A percentile compares a stretch with the other conserved stretches of the same genome.
Evolutionary conservation across 2,797 vertebrate species (phyloP).

Genomic region (Pipistrellus kuhlii): DNA sequence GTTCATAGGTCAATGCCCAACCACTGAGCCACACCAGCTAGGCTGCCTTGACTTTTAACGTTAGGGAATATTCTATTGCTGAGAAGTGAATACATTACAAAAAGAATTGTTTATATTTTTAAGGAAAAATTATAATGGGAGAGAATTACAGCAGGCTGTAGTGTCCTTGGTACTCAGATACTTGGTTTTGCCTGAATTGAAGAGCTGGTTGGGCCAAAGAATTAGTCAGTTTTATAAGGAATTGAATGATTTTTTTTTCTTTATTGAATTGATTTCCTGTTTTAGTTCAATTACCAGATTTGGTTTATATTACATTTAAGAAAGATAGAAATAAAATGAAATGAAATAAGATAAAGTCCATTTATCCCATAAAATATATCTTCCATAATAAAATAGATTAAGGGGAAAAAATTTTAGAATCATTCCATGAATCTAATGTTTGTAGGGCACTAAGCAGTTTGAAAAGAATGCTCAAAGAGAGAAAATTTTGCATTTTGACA

Average conservation of each 20-base stretch:
- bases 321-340: neutral
- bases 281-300: neutral
- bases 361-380: neutral
- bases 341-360: neutral
- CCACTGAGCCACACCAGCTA: too few species aligned
- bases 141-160: neutral
- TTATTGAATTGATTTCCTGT: neutral
- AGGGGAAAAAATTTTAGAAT: neutral
- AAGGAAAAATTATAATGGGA: neutral
- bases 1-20: too few species aligned
- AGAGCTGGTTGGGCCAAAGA: neutral
- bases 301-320: constrained; percentile 26
- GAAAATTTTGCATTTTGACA: neutral
- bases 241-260: constrained; percentile 24
- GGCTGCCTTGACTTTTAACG: neutral
- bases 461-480: neutral
- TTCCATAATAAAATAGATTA: neutral
- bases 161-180: neutral
- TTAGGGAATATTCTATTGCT: neutral
- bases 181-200: neutral
- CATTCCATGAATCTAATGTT: neutral
- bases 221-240: neutral
- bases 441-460: neutral
- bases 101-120: neutral
- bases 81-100: neutral